phyloP scores from a whole-genome alignment of 2,113 vertebrate species.

The Setophaga kirtlandii region DNA sequence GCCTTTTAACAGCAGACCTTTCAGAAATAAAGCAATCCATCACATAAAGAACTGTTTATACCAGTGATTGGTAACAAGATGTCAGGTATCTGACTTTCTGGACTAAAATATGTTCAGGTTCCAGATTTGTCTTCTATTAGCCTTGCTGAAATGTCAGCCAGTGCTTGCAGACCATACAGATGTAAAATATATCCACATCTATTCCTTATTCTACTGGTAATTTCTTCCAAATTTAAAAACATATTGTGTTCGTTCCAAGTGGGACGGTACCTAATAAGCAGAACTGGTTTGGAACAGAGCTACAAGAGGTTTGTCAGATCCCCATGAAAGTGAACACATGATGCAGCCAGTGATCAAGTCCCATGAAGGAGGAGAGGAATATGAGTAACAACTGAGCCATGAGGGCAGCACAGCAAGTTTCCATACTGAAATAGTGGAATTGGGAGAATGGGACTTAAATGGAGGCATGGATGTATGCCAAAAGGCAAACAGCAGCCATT shows the following conservation, averaged over 20 bases:
- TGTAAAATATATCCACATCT: background rate
- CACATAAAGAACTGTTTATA: background rate
- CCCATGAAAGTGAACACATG: background rate
- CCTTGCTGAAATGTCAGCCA: background rate
- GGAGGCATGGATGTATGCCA: background rate
- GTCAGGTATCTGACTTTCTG: background rate
- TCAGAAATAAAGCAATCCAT: background rate
- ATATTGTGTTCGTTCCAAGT: background rate
- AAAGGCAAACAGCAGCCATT: background rate
- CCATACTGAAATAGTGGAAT: background rate
- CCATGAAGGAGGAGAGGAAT: background rate
- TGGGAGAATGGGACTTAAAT: background rate
- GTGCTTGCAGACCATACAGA: background rate
- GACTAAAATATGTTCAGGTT: background rate
- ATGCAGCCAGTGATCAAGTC: background rate
- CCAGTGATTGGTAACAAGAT: background rate
- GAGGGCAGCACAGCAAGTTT: background rate
- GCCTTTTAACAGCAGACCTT: background rate
- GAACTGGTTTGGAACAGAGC: background rate
- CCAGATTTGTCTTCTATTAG: background rate
- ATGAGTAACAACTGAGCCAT: background rate
- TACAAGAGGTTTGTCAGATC: background rate
- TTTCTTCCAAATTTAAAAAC: background rate
- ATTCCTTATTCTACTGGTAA: background rate
- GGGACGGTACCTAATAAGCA: background rate